Conservation (phyloP, 2,797 vertebrate genomes). For the Sebastes itinus region DNA sequence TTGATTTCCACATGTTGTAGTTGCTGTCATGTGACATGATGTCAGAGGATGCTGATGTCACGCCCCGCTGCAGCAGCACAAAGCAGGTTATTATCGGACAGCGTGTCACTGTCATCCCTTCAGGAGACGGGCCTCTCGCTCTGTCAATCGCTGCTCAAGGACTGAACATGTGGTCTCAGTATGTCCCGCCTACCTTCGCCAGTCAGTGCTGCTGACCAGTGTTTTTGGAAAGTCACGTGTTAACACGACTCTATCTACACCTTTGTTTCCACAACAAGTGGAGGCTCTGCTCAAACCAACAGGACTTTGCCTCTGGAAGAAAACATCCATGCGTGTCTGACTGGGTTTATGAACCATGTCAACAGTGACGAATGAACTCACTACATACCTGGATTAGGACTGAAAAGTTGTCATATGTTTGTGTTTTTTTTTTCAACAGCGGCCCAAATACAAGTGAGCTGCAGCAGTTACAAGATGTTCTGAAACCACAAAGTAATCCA, state of each 20-base stretch:
- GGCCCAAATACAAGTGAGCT: background rate
- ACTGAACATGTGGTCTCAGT: slow-evolving; percentile 4
- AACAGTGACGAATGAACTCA: background rate
- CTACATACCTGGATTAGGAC: background rate
- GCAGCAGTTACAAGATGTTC: background rate
- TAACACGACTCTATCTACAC: background rate
- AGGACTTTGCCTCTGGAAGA: background rate
- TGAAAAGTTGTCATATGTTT: slow-evolving; percentile 9
- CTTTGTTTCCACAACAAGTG: background rate
- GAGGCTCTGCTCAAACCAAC: background rate
- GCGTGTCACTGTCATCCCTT: slow-evolving; percentile 29
- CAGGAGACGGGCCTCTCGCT: slow-evolving; percentile 21
- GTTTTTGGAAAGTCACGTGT: slow-evolving; percentile 22
- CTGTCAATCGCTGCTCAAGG: slow-evolving; percentile 44
- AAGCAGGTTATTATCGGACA: slow-evolving; percentile 69
- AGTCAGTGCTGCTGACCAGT: slow-evolving; percentile 3
- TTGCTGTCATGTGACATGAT: slow-evolving; percentile 71
- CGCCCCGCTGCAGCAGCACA: slow-evolving; percentile 55
- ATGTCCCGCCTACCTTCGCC: slow-evolving; percentile 2
- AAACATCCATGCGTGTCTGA: background rate
- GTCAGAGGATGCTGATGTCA: slow-evolving; percentile 70
- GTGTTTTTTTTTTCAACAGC: background rate
- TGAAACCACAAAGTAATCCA: background rate
- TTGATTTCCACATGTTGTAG: slow-evolving; percentile 52
- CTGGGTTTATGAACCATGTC: background rate